A percentile compares a stretch with the other conserved stretches of the same genome.
Evolutionary conservation across 2,113 vertebrate species (phyloP).

Genomic region (Narcine bancroftii): DNA sequence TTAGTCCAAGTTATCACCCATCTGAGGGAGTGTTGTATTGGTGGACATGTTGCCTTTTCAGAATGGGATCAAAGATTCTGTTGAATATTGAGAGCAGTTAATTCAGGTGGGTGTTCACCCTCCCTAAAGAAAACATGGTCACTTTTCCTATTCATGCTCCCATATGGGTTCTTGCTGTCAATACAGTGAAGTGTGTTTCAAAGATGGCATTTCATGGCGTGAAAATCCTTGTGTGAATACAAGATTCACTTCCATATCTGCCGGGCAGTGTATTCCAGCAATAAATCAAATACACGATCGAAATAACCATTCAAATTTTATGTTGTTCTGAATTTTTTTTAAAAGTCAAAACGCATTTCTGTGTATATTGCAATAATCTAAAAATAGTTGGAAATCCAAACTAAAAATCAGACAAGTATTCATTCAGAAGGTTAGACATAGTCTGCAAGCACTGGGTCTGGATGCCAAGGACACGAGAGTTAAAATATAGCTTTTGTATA

Average conservation of each 20-base stretch:
- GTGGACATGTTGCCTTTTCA: background rate
- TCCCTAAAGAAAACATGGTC: background rate
- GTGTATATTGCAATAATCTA: background rate
- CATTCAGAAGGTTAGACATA: too few species aligned
- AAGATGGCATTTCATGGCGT: background rate
- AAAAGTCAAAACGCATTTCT: background rate
- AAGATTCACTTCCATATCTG: background rate
- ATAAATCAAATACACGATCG: background rate
- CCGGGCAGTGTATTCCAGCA: background rate
- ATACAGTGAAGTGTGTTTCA: background rate
- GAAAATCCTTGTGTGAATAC: background rate
- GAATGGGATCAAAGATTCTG: background rate
- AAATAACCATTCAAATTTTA: background rate
- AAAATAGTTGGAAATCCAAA: too few species aligned
- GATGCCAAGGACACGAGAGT: too few species aligned
- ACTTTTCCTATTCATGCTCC: background rate
- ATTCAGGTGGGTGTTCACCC: background rate
- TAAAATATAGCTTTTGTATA: too few species aligned
- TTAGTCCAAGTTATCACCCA: too few species aligned
- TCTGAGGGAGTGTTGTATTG: background rate
- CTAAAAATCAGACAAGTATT: too few species aligned
- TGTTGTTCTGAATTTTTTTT: background rate
- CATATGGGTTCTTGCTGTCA: background rate
- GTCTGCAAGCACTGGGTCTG: too few species aligned
- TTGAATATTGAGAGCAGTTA: background rate